A percentile compares a stretch with the other conserved stretches of the same genome.
phyloP scores from a whole-genome alignment of 2,113 vertebrate genomes.

The crab-eating macaque (Macaca fascicularis) region T2T-MFA8v1.1 NC_088393.1:51379001-51379500 shows the following conservation, averaged over 20 bases:
- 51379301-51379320: too few species aligned
- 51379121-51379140: not conserved
- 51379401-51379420: not conserved
- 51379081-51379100: not conserved
- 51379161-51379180: not conserved
- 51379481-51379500: not conserved
- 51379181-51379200: not conserved
- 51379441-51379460: too few species aligned
- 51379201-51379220: not conserved
- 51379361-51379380: too few species aligned
- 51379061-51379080: not conserved
- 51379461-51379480: not conserved
- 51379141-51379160: not conserved
- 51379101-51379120: not conserved
- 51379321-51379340: accelerated
- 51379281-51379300: too few species aligned
- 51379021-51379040: not conserved
- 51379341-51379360: not conserved
- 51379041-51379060: too few species aligned
- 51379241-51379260: too few species aligned
- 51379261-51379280: too few species aligned
- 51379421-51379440: too few species aligned
- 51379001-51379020: not conserved
- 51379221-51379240: not conserved
- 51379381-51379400: not conserved